phyloP scores from a whole-genome alignment of 1,140 invertebrate genomes.

The Lepidotrigona ventralis region DNA sequence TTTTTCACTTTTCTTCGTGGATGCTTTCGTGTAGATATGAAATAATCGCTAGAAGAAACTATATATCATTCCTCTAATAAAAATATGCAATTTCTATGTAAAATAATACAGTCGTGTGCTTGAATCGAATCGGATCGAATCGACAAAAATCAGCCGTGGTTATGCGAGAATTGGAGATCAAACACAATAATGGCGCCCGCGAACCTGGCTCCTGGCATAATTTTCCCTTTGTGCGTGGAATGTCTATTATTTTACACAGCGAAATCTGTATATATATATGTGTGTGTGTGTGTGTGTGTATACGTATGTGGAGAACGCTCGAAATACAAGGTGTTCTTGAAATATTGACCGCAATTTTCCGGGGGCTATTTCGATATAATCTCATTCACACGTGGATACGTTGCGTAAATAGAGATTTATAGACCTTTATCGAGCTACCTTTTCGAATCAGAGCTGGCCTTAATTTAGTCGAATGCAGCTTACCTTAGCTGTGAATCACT shows the following conservation, averaged over 20 bases:
- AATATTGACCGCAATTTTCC: not conserved
- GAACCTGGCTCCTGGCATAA: not conserved
- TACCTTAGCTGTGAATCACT: not conserved
- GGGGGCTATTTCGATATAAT: not conserved
- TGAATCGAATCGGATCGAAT: not conserved
- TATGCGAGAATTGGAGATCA: constrained; percentile 3
- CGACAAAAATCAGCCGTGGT: constrained; percentile 30
- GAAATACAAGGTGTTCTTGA: constrained; percentile 1
- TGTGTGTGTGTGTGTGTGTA: not conserved
- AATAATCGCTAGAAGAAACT: not conserved
- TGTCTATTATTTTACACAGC: not conserved
- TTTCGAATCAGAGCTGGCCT: not conserved
- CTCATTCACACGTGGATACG: not conserved
- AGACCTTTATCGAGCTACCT: not conserved
- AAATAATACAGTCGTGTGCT: no score
- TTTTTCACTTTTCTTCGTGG: no score
- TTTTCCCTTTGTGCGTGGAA: not conserved
- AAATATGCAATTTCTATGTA: not conserved
- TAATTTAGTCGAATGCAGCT: not conserved
- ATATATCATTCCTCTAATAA: not conserved
- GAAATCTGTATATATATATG: not conserved
- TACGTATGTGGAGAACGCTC: not conserved
- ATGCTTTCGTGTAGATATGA: not conserved
- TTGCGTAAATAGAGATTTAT: not conserved
- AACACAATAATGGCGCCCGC: constrained; percentile 1